Conservation (phyloP, 2,888 invertebrate genomes). For the Aphidoletes aphidimyza region DNA sequence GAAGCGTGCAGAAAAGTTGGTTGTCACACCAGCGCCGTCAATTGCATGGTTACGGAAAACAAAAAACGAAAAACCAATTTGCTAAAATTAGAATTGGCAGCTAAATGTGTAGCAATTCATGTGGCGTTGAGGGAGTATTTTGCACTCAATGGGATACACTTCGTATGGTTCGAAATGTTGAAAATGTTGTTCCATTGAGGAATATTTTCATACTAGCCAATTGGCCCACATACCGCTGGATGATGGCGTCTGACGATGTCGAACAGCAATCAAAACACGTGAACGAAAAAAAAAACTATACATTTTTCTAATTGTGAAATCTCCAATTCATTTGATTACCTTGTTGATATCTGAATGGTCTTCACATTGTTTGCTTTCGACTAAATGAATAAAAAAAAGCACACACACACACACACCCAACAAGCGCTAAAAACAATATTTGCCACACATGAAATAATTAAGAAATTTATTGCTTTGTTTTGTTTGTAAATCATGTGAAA, state of each 20-base stretch:
- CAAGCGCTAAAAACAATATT: not conserved
- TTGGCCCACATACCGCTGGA: not conserved
- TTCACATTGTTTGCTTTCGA: not conserved
- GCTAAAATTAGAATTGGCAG: not conserved
- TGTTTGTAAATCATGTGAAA: conserved; percentile 40
- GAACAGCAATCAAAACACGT: not conserved
- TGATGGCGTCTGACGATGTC: not conserved
- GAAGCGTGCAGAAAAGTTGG: not conserved
- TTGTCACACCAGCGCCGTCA: not conserved
- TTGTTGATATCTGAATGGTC: conserved; percentile 21
- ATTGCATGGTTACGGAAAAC: not conserved
- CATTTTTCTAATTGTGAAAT: not conserved
- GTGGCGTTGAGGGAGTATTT: no score
- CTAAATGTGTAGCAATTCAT: no score
- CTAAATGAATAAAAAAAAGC: not conserved
- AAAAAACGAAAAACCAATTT: not conserved
- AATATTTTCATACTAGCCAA: not conserved
- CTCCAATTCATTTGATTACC: conserved; percentile 14
- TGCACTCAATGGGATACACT: no score
- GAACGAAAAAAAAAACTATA: not conserved
- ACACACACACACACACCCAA: not conserved
- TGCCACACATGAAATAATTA: not conserved
- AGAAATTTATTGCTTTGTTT: conserved; percentile 23
- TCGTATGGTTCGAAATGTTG: not conserved
- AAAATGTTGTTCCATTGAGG: not conserved